A percentile compares a stretch with the other conserved stretches of the same genome.
Evolutionary conservation across 2,797 vertebrate genomes (phyloP).

Genomic region (Salarias fasciatus): DNA sequence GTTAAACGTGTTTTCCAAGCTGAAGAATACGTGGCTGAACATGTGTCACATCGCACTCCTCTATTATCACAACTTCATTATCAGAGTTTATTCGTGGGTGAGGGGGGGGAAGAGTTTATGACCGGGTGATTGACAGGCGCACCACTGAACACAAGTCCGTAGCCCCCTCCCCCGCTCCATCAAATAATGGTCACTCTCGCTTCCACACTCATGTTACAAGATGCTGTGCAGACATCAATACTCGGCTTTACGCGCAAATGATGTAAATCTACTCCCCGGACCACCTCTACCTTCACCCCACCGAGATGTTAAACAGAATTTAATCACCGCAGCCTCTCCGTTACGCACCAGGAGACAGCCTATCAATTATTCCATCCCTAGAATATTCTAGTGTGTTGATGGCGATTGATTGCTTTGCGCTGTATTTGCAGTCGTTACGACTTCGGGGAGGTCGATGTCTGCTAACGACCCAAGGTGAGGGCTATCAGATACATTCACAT

Average conservation of each 20-base stretch:
- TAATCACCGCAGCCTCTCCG: slow-evolving; percentile 73
- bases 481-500: slow-evolving; percentile 58
- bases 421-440: slow-evolving; percentile 75
- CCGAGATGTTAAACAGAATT: slow-evolving; percentile 70
- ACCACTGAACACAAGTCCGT: slow-evolving; percentile 28
- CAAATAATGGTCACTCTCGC: slow-evolving; percentile 40
- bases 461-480: slow-evolving; percentile 74
- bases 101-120: slow-evolving; percentile 4
- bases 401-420: slow-evolving; percentile 74
- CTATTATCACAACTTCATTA: slow-evolving; percentile 16
- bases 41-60: neutral
- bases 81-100: neutral
- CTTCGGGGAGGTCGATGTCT: slow-evolving; percentile 71
- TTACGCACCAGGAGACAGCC: slow-evolving; percentile 70
- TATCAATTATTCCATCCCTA: slow-evolving; percentile 76
- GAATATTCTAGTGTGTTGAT: slow-evolving; percentile 74
- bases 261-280: slow-evolving; percentile 44
- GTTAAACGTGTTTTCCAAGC: neutral
- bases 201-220: slow-evolving; percentile 66
- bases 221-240: slow-evolving; percentile 64
- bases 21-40: neutral
- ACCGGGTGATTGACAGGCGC: slow-evolving; percentile 52
- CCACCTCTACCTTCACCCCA: slow-evolving; percentile 13
- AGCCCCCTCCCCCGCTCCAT: slow-evolving; percentile 39
- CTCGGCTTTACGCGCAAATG: slow-evolving; percentile 29